Conservation (phyloP, 2,113 vertebrate species). For the Platichthys flesus region DNA sequence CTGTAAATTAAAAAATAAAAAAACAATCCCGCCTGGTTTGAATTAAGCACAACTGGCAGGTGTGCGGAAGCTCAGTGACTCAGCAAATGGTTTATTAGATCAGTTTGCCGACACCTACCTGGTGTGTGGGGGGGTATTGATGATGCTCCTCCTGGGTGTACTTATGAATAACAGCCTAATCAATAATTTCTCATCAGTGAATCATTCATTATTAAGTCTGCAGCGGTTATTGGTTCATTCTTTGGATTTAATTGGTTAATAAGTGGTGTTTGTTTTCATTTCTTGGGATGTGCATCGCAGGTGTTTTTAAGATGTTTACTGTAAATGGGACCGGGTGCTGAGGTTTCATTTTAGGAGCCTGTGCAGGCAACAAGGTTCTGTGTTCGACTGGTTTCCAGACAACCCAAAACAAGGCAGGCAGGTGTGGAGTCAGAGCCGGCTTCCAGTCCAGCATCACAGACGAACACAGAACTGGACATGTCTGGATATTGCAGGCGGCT, state of each 20-base stretch:
- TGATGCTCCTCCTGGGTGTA: background rate
- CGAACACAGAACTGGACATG: background rate
- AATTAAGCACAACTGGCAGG: constrained; percentile 20
- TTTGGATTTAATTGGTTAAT: background rate
- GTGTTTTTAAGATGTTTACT: background rate
- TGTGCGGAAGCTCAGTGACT: constrained; percentile 7
- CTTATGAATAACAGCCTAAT: constrained; percentile 1
- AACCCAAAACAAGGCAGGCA: background rate
- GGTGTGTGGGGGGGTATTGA: background rate
- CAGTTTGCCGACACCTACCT: constrained; percentile 1
- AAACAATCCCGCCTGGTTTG: constrained; percentile 2
- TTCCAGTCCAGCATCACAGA: background rate
- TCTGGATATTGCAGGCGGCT: background rate
- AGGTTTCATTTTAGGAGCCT: background rate
- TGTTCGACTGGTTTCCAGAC: background rate
- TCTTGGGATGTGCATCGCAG: background rate
- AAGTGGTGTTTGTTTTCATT: background rate
- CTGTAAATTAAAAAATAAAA: constrained; percentile 39
- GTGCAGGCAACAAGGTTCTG: background rate
- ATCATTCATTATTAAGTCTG: background rate
- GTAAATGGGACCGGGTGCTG: background rate
- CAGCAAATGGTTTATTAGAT: constrained; percentile 23
- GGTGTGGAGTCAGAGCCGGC: background rate
- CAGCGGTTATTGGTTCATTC: background rate
- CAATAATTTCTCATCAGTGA: background rate